These are phyloP conservation scores for Agapornis canus DNA, from an alignment of 2,797 vertebrate species.

Conservation along the genomic window DNA sequence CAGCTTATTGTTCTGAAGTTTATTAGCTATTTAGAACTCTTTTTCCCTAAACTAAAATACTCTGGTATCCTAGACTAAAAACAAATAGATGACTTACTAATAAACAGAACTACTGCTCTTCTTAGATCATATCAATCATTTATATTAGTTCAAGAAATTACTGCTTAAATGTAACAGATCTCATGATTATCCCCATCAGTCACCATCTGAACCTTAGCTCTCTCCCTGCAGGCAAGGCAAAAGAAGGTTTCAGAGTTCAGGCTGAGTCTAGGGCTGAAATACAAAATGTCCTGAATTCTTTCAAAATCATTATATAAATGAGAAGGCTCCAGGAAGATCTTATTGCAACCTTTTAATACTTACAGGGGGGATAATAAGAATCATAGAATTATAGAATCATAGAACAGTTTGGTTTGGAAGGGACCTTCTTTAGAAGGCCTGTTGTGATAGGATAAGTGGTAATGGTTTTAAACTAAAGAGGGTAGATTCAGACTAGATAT, in stretches of 20 bases:
- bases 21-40: neutral
- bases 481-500: neutral
- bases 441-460: neutral
- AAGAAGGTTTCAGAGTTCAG: neutral
- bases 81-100: neutral
- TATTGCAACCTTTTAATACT: neutral
- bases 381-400: neutral
- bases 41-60: neutral
- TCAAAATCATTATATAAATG: neutral
- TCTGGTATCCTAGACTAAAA: neutral
- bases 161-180: neutral
- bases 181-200: neutral
- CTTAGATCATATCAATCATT: neutral
- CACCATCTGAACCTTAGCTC: neutral
- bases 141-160: neutral
- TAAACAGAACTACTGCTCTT: neutral
- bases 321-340: neutral
- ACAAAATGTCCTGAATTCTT: neutral
- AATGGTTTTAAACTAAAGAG: neutral
- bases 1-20: neutral
- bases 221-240: neutral
- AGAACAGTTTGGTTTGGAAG: neutral
- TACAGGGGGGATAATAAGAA: neutral
- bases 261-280: neutral
- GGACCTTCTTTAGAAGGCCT: neutral